Conservation (phyloP, 2,888 invertebrate species). For the Stictocephala bisonia region DNA sequence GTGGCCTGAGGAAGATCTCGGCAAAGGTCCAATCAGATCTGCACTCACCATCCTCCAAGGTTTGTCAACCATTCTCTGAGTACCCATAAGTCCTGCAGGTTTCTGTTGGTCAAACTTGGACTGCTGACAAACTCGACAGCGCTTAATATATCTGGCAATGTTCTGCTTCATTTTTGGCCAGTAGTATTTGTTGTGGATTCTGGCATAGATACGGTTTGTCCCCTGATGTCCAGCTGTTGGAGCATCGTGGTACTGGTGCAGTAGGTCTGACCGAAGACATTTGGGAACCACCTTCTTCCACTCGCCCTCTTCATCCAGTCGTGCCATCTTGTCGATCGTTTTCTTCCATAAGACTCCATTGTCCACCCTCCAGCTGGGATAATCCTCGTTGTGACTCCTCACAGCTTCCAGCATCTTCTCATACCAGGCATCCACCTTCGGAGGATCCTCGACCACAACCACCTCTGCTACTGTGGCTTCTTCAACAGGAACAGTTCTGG, state of each 20-base stretch:
- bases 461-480: no score
- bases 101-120: not conserved
- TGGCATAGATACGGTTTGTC: not conserved
- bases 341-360: not conserved
- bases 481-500: no score
- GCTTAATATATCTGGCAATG: not conserved
- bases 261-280: not conserved
- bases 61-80: not conserved
- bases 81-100: constrained; percentile 37
- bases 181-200: constrained; percentile 10
- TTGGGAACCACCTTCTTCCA: not conserved
- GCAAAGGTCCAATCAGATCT: constrained; percentile 61
- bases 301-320: not conserved
- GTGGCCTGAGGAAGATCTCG: constrained; percentile 57
- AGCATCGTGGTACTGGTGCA: not conserved
- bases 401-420: not conserved
- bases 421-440: no score
- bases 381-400: not conserved
- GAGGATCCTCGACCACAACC: no score
- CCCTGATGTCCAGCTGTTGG: constrained; percentile 7
- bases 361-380: not conserved
- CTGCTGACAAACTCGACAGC: not conserved
- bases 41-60: constrained; percentile 34
- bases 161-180: constrained; percentile 19
- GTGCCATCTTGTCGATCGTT: no score